Conservation (phyloP, 2,797 vertebrate species). For the Uromys caudimaculatus region DNA sequence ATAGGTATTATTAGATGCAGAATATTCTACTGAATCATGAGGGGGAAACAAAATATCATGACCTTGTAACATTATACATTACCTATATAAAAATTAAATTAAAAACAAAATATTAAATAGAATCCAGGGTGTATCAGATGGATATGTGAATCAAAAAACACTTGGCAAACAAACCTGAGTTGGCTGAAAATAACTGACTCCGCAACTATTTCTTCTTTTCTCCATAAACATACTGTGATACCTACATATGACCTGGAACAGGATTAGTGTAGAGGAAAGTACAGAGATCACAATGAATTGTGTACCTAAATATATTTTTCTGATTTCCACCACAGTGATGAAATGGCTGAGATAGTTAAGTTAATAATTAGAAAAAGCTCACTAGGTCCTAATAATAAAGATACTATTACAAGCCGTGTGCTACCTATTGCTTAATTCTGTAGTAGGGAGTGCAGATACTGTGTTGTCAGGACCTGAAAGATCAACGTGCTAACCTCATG, state of each 20-base stretch:
- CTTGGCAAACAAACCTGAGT: not conserved
- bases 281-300: not conserved
- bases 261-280: not conserved
- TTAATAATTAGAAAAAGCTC: not conserved
- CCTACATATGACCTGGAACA: not conserved
- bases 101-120: not conserved
- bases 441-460: not conserved
- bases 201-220: not conserved
- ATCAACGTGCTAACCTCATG: too few relatives aligned
- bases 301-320: not conserved
- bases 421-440: not conserved
- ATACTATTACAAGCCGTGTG: not conserved
- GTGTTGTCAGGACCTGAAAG: too few relatives aligned
- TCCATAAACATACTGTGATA: not conserved
- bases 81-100: conserved; percentile 38
- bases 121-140: not conserved
- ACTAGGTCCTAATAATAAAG: not conserved
- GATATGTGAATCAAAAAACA: too few relatives aligned
- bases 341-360: not conserved
- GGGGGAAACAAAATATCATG: not conserved
- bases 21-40: not conserved
- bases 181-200: not conserved
- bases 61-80: not conserved
- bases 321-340: not conserved
- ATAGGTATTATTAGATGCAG: not conserved